Percentiles rank a stretch among this genome's conserved stretches.
Evolutionary conservation across 2,797 vertebrate species (phyloP).

Genomic region (Gobionotothen gibberifrons): DNA sequence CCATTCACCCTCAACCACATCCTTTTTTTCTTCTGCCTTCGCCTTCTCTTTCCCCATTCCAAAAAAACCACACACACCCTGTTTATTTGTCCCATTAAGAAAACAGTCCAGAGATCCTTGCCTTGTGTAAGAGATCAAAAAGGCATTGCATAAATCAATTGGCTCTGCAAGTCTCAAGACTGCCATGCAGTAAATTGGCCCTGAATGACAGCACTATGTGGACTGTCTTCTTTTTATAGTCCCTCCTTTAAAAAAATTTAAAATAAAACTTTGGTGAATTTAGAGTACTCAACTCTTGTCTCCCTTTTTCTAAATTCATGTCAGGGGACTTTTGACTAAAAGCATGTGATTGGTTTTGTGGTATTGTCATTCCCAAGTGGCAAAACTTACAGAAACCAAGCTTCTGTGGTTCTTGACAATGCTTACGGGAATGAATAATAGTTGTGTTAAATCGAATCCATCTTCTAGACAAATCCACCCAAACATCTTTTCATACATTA

Average conservation of each 20-base stretch:
- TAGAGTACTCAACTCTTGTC: constrained; percentile 38
- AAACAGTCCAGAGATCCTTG: constrained; percentile 66
- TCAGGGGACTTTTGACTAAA: constrained; percentile 62
- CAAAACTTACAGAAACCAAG: constrained; percentile 47
- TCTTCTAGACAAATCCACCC: constrained; percentile 25
- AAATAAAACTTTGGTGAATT: constrained; percentile 44
- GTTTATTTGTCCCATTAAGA: constrained; percentile 75
- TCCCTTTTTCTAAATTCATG: constrained; percentile 43
- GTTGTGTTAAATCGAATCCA: constrained; percentile 30
- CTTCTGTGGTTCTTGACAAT: constrained; percentile 30
- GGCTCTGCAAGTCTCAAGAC: constrained; percentile 82
- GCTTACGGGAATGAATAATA: constrained; percentile 35
- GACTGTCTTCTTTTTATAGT: constrained; percentile 45
- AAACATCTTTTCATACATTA: constrained; percentile 38
- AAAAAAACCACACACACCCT: constrained; percentile 62
- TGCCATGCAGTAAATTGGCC: constrained; percentile 77
- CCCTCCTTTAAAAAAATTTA: constrained; percentile 37
- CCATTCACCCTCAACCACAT: constrained; percentile 27
- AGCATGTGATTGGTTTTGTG: constrained; percentile 64
- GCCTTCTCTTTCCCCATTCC: constrained; percentile 32
- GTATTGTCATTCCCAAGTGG: constrained; percentile 48
- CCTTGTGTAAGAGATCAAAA: constrained; percentile 67
- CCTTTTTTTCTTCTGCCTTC: constrained; percentile 10
- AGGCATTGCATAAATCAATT: constrained; percentile 78
- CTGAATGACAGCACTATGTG: constrained; percentile 78